Evolutionary conservation across 2,888 invertebrate species (phyloP).

Genomic region (Miltochrista miniata): DNA sequence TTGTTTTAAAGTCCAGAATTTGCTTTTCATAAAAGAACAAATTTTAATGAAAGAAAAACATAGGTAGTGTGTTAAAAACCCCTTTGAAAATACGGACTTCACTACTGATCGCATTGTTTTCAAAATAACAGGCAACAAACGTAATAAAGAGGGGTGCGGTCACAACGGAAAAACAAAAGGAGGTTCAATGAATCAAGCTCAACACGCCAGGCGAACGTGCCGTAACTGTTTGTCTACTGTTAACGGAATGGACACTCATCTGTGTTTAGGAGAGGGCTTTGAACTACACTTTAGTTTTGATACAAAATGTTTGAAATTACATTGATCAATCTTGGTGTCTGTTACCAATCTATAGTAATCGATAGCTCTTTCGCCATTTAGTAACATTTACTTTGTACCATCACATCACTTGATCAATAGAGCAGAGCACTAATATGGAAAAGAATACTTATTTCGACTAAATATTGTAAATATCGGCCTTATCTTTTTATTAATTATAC

Average conservation of each 20-base stretch:
- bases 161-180: constrained; percentile 20
- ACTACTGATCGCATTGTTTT: neutral
- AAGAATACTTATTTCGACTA: too few species aligned
- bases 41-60: too few species aligned
- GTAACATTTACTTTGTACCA: too few species aligned
- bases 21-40: too few species aligned
- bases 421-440: too few species aligned
- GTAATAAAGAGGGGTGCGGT: constrained; percentile 22
- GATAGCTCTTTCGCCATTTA: too few species aligned
- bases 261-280: neutral
- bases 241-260: constrained; percentile 10
- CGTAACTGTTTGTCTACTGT: constrained; percentile 41
- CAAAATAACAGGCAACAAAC: constrained; percentile 25
- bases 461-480: too few species aligned
- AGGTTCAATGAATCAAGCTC: constrained; percentile 45
- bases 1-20: too few species aligned
- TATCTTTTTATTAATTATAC: too few species aligned
- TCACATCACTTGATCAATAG: too few species aligned
- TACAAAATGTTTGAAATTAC: neutral
- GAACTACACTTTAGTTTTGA: neutral
- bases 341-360: too few species aligned
- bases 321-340: too few species aligned
- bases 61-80: neutral
- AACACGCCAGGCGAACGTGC: constrained; percentile 39
- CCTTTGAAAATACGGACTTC: neutral